Conservation (phyloP, 2,113 vertebrate genomes). For the Phrynocephalus versicolor region DNA sequence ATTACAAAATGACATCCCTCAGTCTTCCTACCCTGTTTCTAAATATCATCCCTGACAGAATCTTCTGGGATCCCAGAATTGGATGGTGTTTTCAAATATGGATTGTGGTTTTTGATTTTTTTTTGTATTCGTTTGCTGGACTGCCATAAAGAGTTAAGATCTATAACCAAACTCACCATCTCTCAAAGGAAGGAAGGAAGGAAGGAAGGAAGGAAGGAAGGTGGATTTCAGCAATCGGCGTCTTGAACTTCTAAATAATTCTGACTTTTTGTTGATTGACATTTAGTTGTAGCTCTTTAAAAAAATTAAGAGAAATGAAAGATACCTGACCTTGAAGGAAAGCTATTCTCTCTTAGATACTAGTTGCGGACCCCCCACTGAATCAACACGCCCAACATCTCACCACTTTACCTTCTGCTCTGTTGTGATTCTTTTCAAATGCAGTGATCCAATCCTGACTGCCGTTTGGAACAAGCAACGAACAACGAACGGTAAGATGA, state of each 20-base stretch:
- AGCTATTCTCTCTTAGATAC: background rate
- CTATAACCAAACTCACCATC: too few relatives aligned
- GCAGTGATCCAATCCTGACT: background rate
- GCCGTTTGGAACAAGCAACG: accelerated
- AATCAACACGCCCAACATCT: background rate
- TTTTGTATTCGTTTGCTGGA: too few relatives aligned
- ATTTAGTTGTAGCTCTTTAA: accelerated
- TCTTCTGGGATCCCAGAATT: too few relatives aligned
- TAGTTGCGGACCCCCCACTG: background rate
- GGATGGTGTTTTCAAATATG: too few relatives aligned
- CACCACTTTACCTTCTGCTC: slow-evolving; percentile 47
- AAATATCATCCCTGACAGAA: too few relatives aligned
- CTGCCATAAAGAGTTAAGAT: background rate
- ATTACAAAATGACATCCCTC: too few relatives aligned
- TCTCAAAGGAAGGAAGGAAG: too few relatives aligned
- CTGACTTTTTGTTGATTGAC: background rate
- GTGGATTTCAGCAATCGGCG: too few relatives aligned
- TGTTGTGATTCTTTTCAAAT: background rate
- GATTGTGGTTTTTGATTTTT: too few relatives aligned
- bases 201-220: too few relatives aligned
- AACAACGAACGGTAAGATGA: too few relatives aligned
- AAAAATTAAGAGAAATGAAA: accelerated
- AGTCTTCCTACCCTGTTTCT: too few relatives aligned
- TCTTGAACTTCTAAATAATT: background rate
- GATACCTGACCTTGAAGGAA: background rate